Percentiles rank a stretch among this genome's conserved stretches.
Conservation (phyloP, 64 coral and sea anemone genomes). For the Dendrophyllia cribrosa region DNA sequence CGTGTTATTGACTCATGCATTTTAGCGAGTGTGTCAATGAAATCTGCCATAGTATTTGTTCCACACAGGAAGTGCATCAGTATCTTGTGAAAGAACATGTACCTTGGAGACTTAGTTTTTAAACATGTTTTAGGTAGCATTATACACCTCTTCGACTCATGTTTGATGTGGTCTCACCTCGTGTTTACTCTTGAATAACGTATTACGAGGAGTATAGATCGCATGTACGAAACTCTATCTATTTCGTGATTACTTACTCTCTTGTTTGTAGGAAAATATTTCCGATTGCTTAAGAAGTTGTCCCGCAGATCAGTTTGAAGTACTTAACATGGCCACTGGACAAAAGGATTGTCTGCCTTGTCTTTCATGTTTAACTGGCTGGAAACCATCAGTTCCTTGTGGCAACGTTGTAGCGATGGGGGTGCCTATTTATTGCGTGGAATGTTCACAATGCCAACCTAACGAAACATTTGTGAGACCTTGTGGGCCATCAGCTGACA, state of each 20-base stretch:
- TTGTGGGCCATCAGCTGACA: neutral
- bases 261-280: neutral
- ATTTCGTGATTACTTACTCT: neutral
- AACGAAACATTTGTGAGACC: neutral
- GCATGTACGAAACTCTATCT: no score
- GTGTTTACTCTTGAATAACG: no score
- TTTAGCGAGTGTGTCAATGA: no score
- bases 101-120: no score
- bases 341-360: neutral
- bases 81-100: no score
- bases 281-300: neutral
- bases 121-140: no score
- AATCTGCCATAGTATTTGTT: no score
- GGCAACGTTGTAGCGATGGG: neutral
- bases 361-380: neutral
- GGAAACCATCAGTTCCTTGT: neutral
- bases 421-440: neutral
- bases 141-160: no score
- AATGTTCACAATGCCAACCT: neutral
- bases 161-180: no score
- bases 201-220: no score
- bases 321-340: neutral
- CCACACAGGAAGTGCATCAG: no score
- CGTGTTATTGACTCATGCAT: no score
- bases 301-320: neutral